phyloP scores from a whole-genome alignment of 1,140 invertebrate genomes.

The Telenomus remus region DNA sequence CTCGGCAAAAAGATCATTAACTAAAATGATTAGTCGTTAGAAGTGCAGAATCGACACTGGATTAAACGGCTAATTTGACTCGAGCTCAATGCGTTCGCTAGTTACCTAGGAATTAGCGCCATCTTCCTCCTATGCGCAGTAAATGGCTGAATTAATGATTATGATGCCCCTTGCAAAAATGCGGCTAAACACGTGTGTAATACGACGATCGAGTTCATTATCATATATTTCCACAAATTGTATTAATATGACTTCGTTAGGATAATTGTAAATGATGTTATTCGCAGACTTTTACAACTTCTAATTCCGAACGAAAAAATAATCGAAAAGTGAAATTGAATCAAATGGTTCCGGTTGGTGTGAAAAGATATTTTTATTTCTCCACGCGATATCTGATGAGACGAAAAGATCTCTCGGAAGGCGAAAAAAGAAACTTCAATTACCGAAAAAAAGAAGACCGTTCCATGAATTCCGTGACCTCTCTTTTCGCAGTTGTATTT shows the following conservation, averaged over 20 bases:
- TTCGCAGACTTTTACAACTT: no score
- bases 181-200: background rate
- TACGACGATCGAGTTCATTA: background rate
- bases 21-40: constrained; percentile 25
- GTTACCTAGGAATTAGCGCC: constrained; percentile 14
- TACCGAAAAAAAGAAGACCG: constrained; percentile 56
- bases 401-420: constrained; percentile 26
- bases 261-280: no score
- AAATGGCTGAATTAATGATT: constrained; percentile 24
- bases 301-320: no score
- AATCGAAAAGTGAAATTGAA: no score
- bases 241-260: constrained; percentile 28
- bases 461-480: constrained; percentile 49
- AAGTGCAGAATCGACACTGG: constrained; percentile 26
- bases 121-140: background rate
- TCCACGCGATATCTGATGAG: constrained; percentile 21
- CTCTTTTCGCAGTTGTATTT: constrained; percentile 24
- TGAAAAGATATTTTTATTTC: no score
- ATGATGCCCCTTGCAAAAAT: background rate
- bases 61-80: constrained; percentile 35
- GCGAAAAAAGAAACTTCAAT: constrained; percentile 60
- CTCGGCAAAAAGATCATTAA: constrained; percentile 41
- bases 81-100: constrained; percentile 16
- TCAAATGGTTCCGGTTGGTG: no score
- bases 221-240: constrained; percentile 1